These are phyloP conservation scores for Chelon labrosus DNA, from an alignment of 2,797 vertebrate species.

Conservation along the genomic window DNA sequence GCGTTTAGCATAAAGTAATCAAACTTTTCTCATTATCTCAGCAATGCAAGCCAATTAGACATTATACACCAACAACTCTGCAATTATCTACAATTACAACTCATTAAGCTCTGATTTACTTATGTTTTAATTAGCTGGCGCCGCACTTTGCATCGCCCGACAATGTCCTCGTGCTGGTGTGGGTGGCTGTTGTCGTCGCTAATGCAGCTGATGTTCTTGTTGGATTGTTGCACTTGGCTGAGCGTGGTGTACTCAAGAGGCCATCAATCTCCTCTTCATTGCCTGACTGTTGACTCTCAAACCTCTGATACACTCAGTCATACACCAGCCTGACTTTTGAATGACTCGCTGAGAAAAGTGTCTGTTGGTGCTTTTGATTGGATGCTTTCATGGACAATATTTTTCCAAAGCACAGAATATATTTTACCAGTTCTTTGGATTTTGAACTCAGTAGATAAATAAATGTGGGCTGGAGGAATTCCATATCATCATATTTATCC, in stretches of 20 bases:
- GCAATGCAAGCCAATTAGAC: slow-evolving; percentile 82
- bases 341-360: background rate
- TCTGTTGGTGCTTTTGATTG: background rate
- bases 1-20: slow-evolving; percentile 85
- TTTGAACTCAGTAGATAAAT: background rate
- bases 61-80: slow-evolving; percentile 81
- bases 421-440: background rate
- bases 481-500: slow-evolving; percentile 3
- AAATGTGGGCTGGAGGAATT: slow-evolving; percentile 1
- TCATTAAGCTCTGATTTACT: slow-evolving; percentile 82
- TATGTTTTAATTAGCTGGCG: slow-evolving; percentile 82
- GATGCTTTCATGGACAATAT: slow-evolving; percentile 20
- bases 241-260: slow-evolving; percentile 60
- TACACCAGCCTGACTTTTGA: slow-evolving; percentile 22
- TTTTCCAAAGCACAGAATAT: background rate
- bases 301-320: slow-evolving; percentile 23
- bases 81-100: slow-evolving; percentile 84
- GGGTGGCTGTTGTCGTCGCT: slow-evolving; percentile 46
- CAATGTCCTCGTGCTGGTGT: slow-evolving; percentile 60
- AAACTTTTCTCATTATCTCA: slow-evolving; percentile 86
- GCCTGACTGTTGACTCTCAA: slow-evolving; percentile 60
- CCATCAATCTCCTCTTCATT: slow-evolving; percentile 66
- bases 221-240: slow-evolving; percentile 68
- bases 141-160: slow-evolving; percentile 56
- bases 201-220: slow-evolving; percentile 65